Conservation (phyloP, 1,140 invertebrate species). For the Bombyx mandarina region DNA sequence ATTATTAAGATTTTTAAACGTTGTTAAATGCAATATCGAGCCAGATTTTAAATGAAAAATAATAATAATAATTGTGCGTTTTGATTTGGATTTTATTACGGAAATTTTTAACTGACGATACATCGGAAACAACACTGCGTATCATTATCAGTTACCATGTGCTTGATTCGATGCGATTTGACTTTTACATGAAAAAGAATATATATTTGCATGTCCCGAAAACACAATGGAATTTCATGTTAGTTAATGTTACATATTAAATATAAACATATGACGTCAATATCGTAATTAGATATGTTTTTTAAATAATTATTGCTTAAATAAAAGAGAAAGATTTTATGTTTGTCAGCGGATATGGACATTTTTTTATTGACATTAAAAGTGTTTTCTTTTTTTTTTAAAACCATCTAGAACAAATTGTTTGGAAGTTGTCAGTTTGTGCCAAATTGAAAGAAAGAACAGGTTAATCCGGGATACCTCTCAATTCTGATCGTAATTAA, state of each 20-base stretch:
- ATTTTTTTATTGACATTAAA: slow-evolving; percentile 22
- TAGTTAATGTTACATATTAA: no score
- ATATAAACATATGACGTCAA: neutral
- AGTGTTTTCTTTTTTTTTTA: slow-evolving; percentile 4
- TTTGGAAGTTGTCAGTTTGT: slow-evolving; percentile 40
- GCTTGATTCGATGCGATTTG: no score
- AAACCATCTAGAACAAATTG: slow-evolving; percentile 54
- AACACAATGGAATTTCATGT: no score
- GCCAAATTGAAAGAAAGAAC: slow-evolving; percentile 56
- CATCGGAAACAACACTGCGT: no score
- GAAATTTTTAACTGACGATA: no score
- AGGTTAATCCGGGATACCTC: slow-evolving; percentile 30
- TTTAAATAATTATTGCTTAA: no score
- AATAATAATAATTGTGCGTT: neutral
- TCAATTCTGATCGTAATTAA: slow-evolving; percentile 36
- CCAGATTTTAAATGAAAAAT: slow-evolving; percentile 13
- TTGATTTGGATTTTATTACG: neutral
- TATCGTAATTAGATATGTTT: slow-evolving; percentile 4
- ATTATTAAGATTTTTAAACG: slow-evolving; percentile 68
- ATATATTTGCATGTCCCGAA: no score
- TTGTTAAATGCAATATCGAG: slow-evolving; percentile 62
- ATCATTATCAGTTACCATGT: no score
- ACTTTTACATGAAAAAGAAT: no score
- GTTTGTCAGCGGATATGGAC: slow-evolving; percentile 27
- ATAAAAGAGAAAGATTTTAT: slow-evolving; percentile 31